Evolutionary conservation across 2,888 invertebrate genomes (phyloP).

Genomic region (Acanthosoma haemorrhoidale): DNA sequence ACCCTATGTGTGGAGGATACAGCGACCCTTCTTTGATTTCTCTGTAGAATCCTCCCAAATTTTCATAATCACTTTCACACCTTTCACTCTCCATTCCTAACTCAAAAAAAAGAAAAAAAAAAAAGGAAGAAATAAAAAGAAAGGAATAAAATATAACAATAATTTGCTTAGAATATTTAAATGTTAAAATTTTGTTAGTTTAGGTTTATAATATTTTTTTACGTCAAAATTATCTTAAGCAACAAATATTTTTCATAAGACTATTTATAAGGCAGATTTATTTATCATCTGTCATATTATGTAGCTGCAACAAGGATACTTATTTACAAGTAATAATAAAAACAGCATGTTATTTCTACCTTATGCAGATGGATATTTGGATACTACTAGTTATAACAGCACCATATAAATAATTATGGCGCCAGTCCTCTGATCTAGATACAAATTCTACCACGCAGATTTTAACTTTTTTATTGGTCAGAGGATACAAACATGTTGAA

Average conservation of each 20-base stretch:
- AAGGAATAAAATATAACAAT: conserved; percentile 11
- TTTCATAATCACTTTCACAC: conserved; percentile 32
- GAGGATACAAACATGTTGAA: too few relatives aligned
- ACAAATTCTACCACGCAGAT: too few relatives aligned
- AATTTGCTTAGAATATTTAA: neutral
- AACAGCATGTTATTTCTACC: neutral
- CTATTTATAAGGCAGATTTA: too few relatives aligned
- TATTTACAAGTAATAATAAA: neutral
- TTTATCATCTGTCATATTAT: neutral
- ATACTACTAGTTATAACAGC: neutral
- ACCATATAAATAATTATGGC: neutral
- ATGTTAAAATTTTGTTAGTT: neutral
- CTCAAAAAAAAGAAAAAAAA: conserved; percentile 19
- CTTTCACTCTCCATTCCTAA: conserved; percentile 22
- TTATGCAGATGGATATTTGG: neutral
- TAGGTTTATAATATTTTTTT: too few relatives aligned
- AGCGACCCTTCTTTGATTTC: conserved; percentile 33
- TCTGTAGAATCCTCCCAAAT: conserved; percentile 31
- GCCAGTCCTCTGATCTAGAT: too few relatives aligned
- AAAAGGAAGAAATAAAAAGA: neutral
- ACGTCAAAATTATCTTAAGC: neutral
- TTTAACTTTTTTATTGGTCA: too few relatives aligned
- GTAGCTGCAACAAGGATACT: neutral
- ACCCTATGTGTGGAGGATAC: conserved; percentile 36
- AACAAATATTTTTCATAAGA: too few relatives aligned